phyloP scores from a whole-genome alignment of 2,797 vertebrate species.

The Anniella stebbinsi region DNA sequence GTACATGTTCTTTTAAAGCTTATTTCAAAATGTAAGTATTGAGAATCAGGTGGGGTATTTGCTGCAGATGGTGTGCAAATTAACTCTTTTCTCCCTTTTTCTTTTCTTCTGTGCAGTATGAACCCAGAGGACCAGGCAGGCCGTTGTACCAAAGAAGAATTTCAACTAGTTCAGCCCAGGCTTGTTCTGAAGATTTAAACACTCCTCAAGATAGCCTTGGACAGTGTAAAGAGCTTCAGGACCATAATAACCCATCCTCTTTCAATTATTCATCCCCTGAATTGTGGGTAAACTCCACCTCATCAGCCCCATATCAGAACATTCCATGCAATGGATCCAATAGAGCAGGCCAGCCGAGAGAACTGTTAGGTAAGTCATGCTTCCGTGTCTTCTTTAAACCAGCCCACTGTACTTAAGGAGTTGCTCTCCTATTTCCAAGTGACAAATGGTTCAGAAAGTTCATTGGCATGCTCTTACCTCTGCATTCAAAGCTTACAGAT shows the following conservation, averaged over 20 bases:
- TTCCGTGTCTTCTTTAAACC: neutral
- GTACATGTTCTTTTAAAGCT: neutral
- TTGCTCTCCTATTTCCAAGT: neutral
- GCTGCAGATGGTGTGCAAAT: neutral
- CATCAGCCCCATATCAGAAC: slow-evolving; percentile 92
- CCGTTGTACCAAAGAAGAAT: slow-evolving; percentile 99
- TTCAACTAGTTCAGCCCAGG: slow-evolving; percentile 93
- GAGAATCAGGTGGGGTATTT: neutral
- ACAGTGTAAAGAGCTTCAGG: slow-evolving; percentile 91
- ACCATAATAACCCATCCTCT: slow-evolving; percentile 83
- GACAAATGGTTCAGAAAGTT: neutral
- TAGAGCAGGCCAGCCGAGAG: slow-evolving; percentile 87
- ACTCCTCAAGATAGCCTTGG: slow-evolving; percentile 85
- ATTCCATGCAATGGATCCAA: slow-evolving; percentile 98
- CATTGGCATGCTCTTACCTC: neutral
- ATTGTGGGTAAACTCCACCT: slow-evolving; percentile 90
- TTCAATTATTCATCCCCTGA: slow-evolving; percentile 91
- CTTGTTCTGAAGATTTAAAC: slow-evolving; percentile 88
- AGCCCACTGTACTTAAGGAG: neutral
- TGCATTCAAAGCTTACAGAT: neutral
- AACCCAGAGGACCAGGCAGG: slow-evolving; percentile 98
- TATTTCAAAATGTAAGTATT: slow-evolving; percentile 12
- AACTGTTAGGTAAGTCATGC: slow-evolving; percentile 87
- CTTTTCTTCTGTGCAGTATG: slow-evolving; percentile 85
- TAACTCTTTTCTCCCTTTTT: slow-evolving; percentile 44